phyloP scores from a whole-genome alignment of 2,797 vertebrate genomes.

The Eulemur albifrons region DNA sequence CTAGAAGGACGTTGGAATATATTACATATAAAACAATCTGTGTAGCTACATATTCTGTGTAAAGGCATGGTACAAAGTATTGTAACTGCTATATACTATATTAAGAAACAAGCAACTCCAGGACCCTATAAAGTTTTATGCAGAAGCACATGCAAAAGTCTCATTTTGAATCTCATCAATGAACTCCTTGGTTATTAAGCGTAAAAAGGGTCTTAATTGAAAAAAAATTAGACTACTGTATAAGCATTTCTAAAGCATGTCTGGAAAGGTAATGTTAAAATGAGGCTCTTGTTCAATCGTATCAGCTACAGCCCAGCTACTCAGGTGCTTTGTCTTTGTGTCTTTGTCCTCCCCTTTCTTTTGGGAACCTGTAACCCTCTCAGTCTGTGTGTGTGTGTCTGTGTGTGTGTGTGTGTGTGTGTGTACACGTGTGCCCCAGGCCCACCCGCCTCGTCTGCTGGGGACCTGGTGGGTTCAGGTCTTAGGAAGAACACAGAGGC shows the following conservation, averaged over 20 bases:
- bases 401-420: fast-evolving
- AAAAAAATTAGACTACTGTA: not conserved
- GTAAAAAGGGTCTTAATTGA: not conserved
- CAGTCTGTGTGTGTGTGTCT: too few relatives aligned
- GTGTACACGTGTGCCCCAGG: fast-evolving
- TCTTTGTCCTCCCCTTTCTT: not conserved
- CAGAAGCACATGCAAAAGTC: not conserved
- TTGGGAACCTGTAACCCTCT: not conserved
- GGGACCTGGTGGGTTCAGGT: not conserved
- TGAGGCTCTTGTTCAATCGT: not conserved
- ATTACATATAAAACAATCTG: not conserved
- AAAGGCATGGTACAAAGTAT: not conserved
- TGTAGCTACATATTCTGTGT: not conserved
- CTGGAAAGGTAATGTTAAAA: not conserved
- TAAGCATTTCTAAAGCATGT: not conserved
- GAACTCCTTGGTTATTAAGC: not conserved
- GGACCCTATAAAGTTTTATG: not conserved
- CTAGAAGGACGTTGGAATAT: not conserved
- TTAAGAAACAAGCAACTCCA: not conserved
- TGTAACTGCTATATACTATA: not conserved
- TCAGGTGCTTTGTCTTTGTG: not conserved
- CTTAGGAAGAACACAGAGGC: constrained; percentile 42
- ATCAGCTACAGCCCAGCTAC: not conserved
- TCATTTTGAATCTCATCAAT: not conserved
- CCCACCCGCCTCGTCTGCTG: not conserved